Evolutionary conservation across 2,797 vertebrate genomes (phyloP), one percentile per base, ranked within the genome.

Genomic region (Poecilia picta): DNA sequence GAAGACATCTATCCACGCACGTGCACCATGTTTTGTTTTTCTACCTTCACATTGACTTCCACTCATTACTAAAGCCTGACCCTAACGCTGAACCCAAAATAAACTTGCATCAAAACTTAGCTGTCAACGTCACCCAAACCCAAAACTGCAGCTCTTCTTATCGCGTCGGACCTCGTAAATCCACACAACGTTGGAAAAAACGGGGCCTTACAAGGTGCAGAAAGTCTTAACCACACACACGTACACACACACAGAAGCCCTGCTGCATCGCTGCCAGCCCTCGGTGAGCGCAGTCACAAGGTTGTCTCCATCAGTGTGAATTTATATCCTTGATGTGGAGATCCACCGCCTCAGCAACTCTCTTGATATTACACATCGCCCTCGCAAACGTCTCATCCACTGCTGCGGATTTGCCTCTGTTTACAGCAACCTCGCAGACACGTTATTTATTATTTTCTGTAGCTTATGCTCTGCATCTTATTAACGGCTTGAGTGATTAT

Each of bases 271-370:
- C 83, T 83, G 82, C 81, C 82, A 71, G 75, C 53, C 31, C 51
- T 64, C 66, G 79, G 68, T 46, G 46, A 72, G 68, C 80, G 64
- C 86, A 81, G 81, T 80, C 81, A 79, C 73, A 88, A 86, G 81
- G 74, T 91, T 90, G 76, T 83, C 84, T 88, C 62, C 23, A 33
- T 91, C 78, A 31, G 78, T 79, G 83, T 87, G 86, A 85, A 91
- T 93, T 90, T 90, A 89, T 90, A 82, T 85, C 85, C 81, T n/a
- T 86, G 79, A 73, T 25, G 18, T 85, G 81, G 75, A 68, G 3
- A 81, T 87, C 55, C 70, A 79, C 84, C 89, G 78, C 86, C 81
- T 93, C 91, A 89, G 93, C 91, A 91, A 23, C 84, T 89, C 73
- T 87, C 76, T 51, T 79, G 73, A 77, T 87, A 78, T 90, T 77